Conservation (phyloP, 2,888 invertebrate species). For the Dasypolia templi region DNA sequence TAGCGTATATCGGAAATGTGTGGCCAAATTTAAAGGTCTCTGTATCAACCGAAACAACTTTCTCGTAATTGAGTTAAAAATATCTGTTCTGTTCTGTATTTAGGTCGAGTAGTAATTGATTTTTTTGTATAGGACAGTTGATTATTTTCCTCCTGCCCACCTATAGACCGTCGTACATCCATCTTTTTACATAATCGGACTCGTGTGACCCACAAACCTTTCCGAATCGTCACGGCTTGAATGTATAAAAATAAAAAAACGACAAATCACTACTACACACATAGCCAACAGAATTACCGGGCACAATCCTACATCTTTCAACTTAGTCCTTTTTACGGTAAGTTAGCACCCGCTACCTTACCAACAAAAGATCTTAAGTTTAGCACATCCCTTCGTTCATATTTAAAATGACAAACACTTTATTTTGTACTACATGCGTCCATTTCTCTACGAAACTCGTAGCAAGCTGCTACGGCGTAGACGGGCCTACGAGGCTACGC, state of each 20-base stretch:
- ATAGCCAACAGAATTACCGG: constrained; percentile 14
- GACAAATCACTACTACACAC: not conserved
- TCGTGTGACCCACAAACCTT: constrained; percentile 1
- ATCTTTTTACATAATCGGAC: constrained; percentile 26
- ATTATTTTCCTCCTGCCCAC: not conserved
- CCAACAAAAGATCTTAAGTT: no score
- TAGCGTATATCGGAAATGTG: no score
- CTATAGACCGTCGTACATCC: not conserved
- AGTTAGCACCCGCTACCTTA: no score
- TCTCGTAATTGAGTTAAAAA: not conserved
- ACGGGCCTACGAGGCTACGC: not conserved
- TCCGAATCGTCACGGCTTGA: not conserved
- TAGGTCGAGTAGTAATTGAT: not conserved
- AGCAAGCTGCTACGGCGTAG: constrained; percentile 32
- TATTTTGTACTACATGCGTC: not conserved
- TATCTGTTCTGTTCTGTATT: not conserved
- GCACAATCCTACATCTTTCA: constrained; percentile 9
- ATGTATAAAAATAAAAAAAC: constrained; percentile 31
- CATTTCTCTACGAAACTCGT: not conserved
- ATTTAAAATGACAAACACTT: not conserved
- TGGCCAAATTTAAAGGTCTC: no score
- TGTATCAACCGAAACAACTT: not conserved
- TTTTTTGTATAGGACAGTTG: not conserved
- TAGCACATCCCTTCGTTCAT: constrained; percentile 10
- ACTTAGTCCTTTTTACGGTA: constrained; percentile 9